Base-by-base conservation (phyloP, 2,888 invertebrate genomes). In the Platycheirus albimanus region DNA sequence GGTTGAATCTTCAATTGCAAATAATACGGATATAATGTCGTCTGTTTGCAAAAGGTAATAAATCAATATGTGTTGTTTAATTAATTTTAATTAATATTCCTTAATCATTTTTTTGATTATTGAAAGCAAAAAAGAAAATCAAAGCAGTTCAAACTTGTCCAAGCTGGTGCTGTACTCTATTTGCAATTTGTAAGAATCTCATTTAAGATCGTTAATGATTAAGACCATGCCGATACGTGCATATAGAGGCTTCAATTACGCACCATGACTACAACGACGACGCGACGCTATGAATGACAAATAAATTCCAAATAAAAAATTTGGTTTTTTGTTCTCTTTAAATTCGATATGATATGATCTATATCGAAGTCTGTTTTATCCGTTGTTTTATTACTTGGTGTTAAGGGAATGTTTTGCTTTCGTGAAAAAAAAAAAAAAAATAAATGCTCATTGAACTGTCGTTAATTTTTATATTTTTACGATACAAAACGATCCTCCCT, bases 1-100 rank as follows among this genome's bases (percentile, higher is more conserved):
- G 43, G n/a, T 61, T 45, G 4, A 43, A 19, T 28, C 28, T 28
- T 19, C 30, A 61, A 61, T 61, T 61, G 45, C 19, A 45, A 30
- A 45, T 41, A 30, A 43, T 58, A 17, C 28, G 24, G 28, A 30
- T 6, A 58, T 61, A 30, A 19, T 54, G 15, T 45, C 61, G 45
- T 58, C 58, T 24, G 45, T 61, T 61, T 61, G 61, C 19, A 19
- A 61, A 61, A 61, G 61, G 61, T 61, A 61, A 61, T 61, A 61
- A 61, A 61, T 43, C 61, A 61, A 45, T 43, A 61, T 24, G 13
- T 17, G 19, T 45, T 61, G 17, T 45, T 61, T 45, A 45, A 61
- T 45, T 45, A 61, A 61, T 30, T 61, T 45, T 30, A 45, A 45
- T 61, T 61, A 45, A 33, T 30, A 7, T 61, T 1, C 10, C 19